Percentiles rank a stretch among this genome's conserved stretches.
These are phyloP conservation scores for Lutraria rhynchaena DNA, from an alignment of 1,140 invertebrate species.

Conservation along the genomic window DNA sequence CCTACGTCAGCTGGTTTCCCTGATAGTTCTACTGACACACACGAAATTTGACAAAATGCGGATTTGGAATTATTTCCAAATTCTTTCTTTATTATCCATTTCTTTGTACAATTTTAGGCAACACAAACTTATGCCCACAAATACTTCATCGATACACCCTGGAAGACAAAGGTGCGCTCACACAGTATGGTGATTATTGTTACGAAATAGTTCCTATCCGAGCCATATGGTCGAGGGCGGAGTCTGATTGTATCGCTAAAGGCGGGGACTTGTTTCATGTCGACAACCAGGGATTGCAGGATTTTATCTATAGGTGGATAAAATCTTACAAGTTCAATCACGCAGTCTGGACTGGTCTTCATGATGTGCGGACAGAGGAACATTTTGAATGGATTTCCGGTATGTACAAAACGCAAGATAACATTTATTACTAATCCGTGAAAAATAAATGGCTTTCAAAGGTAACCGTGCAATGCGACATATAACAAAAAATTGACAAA, in stretches of 20 bases:
- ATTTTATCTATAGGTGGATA: slow-evolving; percentile 46
- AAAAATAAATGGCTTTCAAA: neutral
- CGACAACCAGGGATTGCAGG: slow-evolving; percentile 6
- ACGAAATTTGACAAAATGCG: no score
- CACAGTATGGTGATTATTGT: slow-evolving; percentile 48
- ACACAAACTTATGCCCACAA: slow-evolving; percentile 33
- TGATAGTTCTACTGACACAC: no score
- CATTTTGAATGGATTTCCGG: slow-evolving; percentile 53
- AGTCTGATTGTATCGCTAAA: slow-evolving; percentile 42
- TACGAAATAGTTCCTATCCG: slow-evolving; percentile 49
- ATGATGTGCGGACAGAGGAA: slow-evolving; percentile 38
- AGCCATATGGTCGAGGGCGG: slow-evolving; percentile 43
- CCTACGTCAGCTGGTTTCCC: no score
- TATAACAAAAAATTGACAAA: neutral
- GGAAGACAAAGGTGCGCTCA: slow-evolving; percentile 43
- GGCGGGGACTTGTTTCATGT: slow-evolving; percentile 47
- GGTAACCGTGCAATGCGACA: neutral
- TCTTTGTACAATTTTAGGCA: no score
- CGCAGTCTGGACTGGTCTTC: slow-evolving; percentile 39
- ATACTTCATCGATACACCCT: slow-evolving; percentile 38
- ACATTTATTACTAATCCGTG: no score
- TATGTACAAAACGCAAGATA: neutral
- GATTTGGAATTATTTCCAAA: no score
- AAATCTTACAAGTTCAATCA: slow-evolving; percentile 46
- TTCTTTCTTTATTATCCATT: no score